phyloP scores from a whole-genome alignment of 1,140 invertebrate species.

The Pentalonia nigronervosa region DNA sequence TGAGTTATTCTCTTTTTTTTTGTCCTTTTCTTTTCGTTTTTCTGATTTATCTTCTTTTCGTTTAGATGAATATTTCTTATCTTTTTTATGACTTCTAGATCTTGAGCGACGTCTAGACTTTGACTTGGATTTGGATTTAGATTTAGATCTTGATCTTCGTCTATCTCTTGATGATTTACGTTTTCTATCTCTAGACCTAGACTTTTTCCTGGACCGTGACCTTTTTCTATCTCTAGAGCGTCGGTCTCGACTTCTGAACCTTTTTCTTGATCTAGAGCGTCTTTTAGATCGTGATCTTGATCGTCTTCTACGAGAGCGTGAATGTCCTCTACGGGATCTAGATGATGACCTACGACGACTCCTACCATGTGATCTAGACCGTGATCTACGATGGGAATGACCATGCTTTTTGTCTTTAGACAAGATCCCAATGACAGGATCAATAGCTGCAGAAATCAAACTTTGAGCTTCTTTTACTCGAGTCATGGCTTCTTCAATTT shows the following conservation, averaged over 20 bases:
- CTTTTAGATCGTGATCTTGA: slow-evolving; percentile 65
- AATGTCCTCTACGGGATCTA: slow-evolving; percentile 68
- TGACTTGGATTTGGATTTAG: slow-evolving; percentile 60
- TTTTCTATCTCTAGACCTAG: slow-evolving; percentile 70
- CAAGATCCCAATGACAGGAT: slow-evolving; percentile 84
- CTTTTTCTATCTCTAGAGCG: slow-evolving; percentile 68
- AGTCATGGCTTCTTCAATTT: slow-evolving; percentile 97
- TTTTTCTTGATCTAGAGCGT: slow-evolving; percentile 61
- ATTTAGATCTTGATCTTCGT: slow-evolving; percentile 64
- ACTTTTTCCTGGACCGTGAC: slow-evolving; percentile 68
- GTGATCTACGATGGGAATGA: slow-evolving; percentile 63
- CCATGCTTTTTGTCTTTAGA: slow-evolving; percentile 82
- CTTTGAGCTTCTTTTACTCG: slow-evolving; percentile 94
- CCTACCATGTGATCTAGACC: slow-evolving; percentile 65
- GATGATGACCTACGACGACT: slow-evolving; percentile 70
- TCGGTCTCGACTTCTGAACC: slow-evolving; percentile 63
- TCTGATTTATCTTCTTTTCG: slow-evolving; percentile 52
- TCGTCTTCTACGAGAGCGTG: slow-evolving; percentile 69
- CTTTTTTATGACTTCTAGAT: slow-evolving; percentile 53
- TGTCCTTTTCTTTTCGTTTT: slow-evolving; percentile 51
- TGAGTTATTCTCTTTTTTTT: slow-evolving; percentile 42
- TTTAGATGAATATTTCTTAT: slow-evolving; percentile 52
- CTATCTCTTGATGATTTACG: slow-evolving; percentile 64
- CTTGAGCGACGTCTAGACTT: slow-evolving; percentile 51
- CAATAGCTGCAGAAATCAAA: slow-evolving; percentile 90